These are phyloP conservation scores for Heteronetta atricapilla DNA, from an alignment of 2,113 vertebrate species.

Conservation along the genomic window DNA sequence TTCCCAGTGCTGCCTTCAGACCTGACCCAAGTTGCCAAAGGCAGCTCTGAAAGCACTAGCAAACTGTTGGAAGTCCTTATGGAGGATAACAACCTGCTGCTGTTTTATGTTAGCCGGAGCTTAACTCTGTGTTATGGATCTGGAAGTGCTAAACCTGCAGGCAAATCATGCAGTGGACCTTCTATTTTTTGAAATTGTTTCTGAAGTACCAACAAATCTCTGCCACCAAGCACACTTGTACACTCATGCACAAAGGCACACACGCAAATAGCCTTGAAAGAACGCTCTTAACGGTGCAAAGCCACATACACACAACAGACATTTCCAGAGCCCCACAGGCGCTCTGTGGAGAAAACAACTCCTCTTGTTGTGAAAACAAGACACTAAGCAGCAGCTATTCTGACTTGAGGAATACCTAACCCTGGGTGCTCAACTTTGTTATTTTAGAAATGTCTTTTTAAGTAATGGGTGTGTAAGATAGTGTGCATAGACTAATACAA, in stretches of 20 bases:
- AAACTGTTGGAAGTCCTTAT: not conserved
- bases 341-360: not conserved
- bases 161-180: not conserved
- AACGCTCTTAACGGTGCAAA: not conserved
- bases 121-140: not conserved
- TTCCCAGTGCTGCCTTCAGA: not conserved
- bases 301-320: not conserved
- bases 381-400: not conserved
- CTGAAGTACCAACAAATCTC: not conserved
- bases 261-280: not conserved
- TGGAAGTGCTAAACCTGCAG: not conserved
- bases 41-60: not conserved
- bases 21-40: not conserved
- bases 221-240: not conserved
- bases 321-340: not conserved
- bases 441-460: not conserved
- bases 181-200: not conserved
- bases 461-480: not conserved
- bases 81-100: not conserved
- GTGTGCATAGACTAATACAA: not conserved
- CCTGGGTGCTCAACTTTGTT: not conserved
- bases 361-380: not conserved
- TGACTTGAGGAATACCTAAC: not conserved
- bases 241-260: not conserved
- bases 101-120: not conserved